Percentiles rank a stretch among this genome's conserved stretches.
Conservation (phyloP, 2,888 invertebrate species). For the Pedicia rivosa region DNA sequence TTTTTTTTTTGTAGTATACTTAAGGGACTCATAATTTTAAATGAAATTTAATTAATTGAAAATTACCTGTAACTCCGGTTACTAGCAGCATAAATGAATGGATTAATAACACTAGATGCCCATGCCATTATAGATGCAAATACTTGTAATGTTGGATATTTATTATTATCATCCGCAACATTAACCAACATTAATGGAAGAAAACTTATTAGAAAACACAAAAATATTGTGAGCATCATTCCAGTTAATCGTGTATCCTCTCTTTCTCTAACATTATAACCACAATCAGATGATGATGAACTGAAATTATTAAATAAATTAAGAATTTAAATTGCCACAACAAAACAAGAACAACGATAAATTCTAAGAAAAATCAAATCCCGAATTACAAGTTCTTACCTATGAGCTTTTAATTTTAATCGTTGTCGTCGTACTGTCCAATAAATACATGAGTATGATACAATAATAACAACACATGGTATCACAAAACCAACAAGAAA, state of each 20-base stretch:
- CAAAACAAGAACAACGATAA: too few species aligned
- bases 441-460: conserved; percentile 75
- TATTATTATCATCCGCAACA: conserved; percentile 64
- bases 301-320: neutral
- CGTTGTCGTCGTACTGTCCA: conserved; percentile 61
- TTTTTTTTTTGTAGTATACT: too few species aligned
- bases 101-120: conserved; percentile 82
- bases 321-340: too few species aligned
- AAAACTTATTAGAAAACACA: conserved; percentile 73
- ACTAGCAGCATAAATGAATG: conserved; percentile 78
- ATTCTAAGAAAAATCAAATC: too few species aligned
- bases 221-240: conserved; percentile 76
- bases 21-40: too few species aligned
- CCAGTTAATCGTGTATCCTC: conserved; percentile 70
- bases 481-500: conserved; percentile 70
- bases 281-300: neutral
- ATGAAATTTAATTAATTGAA: neutral
- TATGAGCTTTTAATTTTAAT: conserved; percentile 53
- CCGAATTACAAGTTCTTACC: conserved; percentile 35
- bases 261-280: conserved; percentile 25
- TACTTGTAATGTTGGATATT: conserved; percentile 60
- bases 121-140: conserved; percentile 75
- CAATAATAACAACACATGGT: conserved; percentile 70
- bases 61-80: conserved; percentile 58
- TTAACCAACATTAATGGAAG: conserved; percentile 78